Conservation (phyloP, 2,888 invertebrate genomes). For the Liopterus haemorrhoidalis region DNA sequence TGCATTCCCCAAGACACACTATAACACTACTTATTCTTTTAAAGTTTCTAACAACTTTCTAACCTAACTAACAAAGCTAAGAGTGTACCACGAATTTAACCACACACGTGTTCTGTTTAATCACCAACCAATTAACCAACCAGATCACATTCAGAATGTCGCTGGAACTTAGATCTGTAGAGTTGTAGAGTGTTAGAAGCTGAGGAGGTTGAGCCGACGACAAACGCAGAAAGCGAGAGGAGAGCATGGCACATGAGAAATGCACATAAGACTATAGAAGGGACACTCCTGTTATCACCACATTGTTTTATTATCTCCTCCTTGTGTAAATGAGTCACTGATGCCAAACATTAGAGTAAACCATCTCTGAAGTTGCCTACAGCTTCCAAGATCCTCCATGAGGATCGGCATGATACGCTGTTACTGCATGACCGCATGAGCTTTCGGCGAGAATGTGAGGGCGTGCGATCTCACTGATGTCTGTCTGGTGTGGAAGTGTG, state of each 20-base stretch:
- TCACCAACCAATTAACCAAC: no score
- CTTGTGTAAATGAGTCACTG: conserved; percentile 22
- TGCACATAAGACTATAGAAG: conserved; percentile 14
- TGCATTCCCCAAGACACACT: conserved; percentile 33
- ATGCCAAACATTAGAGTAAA: conserved; percentile 38
- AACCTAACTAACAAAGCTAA: no score
- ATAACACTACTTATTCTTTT: no score
- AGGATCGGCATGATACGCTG: conserved; percentile 39
- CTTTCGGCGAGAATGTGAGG: conserved; percentile 9
- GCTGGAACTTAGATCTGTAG: no score
- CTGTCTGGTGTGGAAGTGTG: conserved; percentile 17
- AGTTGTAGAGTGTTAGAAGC: no score
- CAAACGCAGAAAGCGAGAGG: conserved; percentile 15
- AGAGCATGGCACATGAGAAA: conserved; percentile 25
- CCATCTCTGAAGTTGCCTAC: conserved; percentile 56
- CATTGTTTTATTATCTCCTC: conserved; percentile 9
- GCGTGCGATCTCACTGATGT: conserved; percentile 17
- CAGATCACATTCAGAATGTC: no score
- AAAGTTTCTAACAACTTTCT: no score
- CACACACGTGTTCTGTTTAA: no score
- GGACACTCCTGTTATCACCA: conserved; percentile 13
- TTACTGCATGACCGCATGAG: no score
- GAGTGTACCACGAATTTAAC: no score
- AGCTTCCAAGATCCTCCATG: conserved; percentile 43
- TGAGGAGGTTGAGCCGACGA: conserved; percentile 18